Base-by-base conservation (phyloP, 2,888 invertebrate genomes). In the Petrolisthes manimaculis region DNA sequence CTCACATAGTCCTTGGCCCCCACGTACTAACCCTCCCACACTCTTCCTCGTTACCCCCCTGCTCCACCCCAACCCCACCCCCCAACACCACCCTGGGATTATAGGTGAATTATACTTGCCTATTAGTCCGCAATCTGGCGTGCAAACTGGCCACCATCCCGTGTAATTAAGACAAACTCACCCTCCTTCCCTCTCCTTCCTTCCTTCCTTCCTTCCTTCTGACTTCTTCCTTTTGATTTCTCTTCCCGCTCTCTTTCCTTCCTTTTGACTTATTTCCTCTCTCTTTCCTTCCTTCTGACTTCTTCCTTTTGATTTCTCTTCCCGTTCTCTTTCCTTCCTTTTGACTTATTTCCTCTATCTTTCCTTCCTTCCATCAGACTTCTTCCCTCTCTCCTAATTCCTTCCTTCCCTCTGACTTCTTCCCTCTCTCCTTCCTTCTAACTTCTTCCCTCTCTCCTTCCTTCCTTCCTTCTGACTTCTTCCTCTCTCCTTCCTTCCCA, bases 141-240 rank as follows among this genome's bases (percentile, higher is more conserved):
- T 84, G 84, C 84, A 75, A 84, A 84, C 84, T 24, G 84, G 84
- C 84, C 84, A 84, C 55, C 77, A 24, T 53, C 84, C 84, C 84
- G 84, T 84, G 75, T 84, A 84, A 84, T 84, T 84, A 84, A 75
- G 84, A 84, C 75, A 84, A 84, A 84, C 84, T 56, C 56, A 37
- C 84, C 84, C 75, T 84, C 84, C 84, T 56, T 75, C 53, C 75
- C 84, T 75, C 84, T 24, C n/a, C 3, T 4, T 24, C n/a, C 21
- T 21, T 74, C 24, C 8, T 8, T 21, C 24, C 8, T 9, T 24
- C n/a, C 21, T n/a, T 24, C 74, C n/a, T 3, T 24, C 74, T 67
- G 74, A 74, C 21, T 21, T 24, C 21, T 24, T 21, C 74, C 74
- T 61, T 18, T 9, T 9, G 8, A 5, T 74, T 6, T 18, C 18